These are phyloP conservation scores for Cinclus mexicanus DNA, from an alignment of 2,113 vertebrate genomes.

Conservation along the genomic window DNA sequence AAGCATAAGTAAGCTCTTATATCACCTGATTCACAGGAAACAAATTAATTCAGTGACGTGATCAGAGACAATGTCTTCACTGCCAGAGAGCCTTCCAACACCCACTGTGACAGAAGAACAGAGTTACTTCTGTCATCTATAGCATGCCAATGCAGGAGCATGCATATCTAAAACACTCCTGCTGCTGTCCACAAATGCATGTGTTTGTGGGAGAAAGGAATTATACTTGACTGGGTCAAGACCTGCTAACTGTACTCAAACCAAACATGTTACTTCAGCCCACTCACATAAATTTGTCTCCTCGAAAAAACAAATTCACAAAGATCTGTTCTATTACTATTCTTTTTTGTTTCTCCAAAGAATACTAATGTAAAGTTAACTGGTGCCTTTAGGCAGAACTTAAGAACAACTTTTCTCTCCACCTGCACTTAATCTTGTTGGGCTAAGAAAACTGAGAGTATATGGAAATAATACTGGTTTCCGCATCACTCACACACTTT, in stretches of 20 bases:
- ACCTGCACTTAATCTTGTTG: neutral
- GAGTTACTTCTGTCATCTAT: neutral
- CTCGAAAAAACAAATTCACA: neutral
- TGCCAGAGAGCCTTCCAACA: neutral
- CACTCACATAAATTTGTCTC: neutral
- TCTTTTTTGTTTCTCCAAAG: neutral
- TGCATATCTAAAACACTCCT: neutral
- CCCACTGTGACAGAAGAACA: neutral
- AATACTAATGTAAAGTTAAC: neutral
- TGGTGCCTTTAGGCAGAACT: neutral
- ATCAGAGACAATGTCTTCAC: neutral
- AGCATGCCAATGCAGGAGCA: neutral
- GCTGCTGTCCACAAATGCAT: rapidly evolving
- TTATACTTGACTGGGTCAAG: neutral
- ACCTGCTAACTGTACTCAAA: neutral
- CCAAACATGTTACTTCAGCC: neutral
- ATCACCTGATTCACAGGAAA: neutral
- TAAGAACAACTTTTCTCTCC: neutral
- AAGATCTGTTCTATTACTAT: neutral
- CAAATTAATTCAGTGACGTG: neutral
- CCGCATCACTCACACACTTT: neutral
- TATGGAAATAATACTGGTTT: neutral
- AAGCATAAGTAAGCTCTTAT: neutral
- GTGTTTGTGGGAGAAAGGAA: neutral
- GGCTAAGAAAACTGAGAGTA: neutral